These are phyloP conservation scores for Zelostemma sp. DNA, from an alignment of 1,140 invertebrate species.

Conservation along the genomic window DNA sequence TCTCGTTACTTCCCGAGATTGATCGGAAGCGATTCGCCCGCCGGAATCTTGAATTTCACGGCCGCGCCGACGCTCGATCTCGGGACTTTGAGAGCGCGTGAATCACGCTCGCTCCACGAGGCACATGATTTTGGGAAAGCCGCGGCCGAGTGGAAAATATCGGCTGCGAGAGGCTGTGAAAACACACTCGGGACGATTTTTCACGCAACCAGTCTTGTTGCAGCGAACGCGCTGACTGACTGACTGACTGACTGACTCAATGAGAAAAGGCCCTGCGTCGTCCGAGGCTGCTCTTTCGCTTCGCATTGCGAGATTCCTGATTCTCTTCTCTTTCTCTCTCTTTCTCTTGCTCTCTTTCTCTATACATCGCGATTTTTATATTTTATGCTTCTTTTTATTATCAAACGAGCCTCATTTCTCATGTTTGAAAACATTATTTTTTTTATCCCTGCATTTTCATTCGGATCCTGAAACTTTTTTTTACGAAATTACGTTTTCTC, in stretches of 20 bases:
- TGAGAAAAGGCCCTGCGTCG: conserved; percentile 58
- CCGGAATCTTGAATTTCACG: conserved; percentile 42
- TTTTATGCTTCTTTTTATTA: too few species aligned
- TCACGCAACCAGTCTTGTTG: conserved; percentile 57
- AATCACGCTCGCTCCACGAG: conserved; percentile 21
- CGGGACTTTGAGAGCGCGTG: conserved; percentile 24
- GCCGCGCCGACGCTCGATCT: conserved; percentile 14
- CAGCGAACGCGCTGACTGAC: conserved; percentile 64
- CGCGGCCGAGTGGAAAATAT: conserved; percentile 13
- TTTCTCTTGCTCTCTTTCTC: too few species aligned
- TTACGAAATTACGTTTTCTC: neutral
- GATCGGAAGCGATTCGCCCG: conserved; percentile 13
- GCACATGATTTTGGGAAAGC: conserved; percentile 25
- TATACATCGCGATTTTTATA: too few species aligned
- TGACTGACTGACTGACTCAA: conserved; percentile 69
- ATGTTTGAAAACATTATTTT: too few species aligned
- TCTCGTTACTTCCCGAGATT: conserved; percentile 15
- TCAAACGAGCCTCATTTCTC: too few species aligned
- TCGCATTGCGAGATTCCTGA: conserved; percentile 53
- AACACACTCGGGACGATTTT: conserved; percentile 13
- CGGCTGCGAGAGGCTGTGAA: conserved; percentile 1
- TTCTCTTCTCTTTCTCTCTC: too few species aligned
- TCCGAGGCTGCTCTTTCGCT: conserved; percentile 41
- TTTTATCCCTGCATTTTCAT: too few species aligned
- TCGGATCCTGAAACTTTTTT: too few species aligned